Conservation (phyloP, 1,140 invertebrate genomes). For the Drosophila nasuta region DNA sequence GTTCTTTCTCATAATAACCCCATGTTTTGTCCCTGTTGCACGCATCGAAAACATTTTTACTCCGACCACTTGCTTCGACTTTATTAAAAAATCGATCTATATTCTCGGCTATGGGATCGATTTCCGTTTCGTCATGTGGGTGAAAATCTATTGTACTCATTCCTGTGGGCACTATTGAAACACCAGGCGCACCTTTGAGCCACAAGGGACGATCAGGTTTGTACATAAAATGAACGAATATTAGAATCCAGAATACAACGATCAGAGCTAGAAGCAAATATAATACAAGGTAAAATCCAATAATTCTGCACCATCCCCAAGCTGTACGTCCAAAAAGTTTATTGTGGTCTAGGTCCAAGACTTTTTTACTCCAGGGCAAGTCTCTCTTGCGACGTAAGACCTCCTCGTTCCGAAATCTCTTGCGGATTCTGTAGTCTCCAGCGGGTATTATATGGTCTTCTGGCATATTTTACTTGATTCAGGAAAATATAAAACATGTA, state of each 20-base stretch:
- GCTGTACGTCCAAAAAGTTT: constrained; percentile 43
- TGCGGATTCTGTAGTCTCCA: constrained; percentile 48
- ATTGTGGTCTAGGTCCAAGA: constrained; percentile 52
- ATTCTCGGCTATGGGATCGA: constrained; percentile 31
- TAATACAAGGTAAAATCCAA: constrained; percentile 46
- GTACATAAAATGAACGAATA: constrained; percentile 9
- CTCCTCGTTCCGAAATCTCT: constrained; percentile 54
- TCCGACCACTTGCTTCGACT: constrained; percentile 1
- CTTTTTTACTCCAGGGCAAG: constrained; percentile 56
- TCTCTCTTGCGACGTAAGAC: constrained; percentile 32
- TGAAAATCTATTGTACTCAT: neutral
- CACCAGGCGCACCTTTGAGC: constrained; percentile 40
- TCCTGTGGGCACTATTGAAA: constrained; percentile 47
- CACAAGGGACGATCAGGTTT: neutral
- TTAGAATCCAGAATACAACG: neutral
- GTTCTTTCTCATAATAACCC: constrained; percentile 40
- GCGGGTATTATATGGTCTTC: constrained; percentile 33
- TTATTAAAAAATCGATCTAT: constrained; percentile 33
- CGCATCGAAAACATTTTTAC: constrained; percentile 14
- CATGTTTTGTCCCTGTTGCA: constrained; percentile 52
- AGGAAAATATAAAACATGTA: neutral
- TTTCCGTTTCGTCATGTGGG: neutral
- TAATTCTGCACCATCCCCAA: constrained; percentile 48
- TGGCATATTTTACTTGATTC: constrained; percentile 28
- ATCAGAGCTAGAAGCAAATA: constrained; percentile 8